Base-by-base conservation (phyloP, 1,140 invertebrate species). In the Macrobrachium nipponense region DNA sequence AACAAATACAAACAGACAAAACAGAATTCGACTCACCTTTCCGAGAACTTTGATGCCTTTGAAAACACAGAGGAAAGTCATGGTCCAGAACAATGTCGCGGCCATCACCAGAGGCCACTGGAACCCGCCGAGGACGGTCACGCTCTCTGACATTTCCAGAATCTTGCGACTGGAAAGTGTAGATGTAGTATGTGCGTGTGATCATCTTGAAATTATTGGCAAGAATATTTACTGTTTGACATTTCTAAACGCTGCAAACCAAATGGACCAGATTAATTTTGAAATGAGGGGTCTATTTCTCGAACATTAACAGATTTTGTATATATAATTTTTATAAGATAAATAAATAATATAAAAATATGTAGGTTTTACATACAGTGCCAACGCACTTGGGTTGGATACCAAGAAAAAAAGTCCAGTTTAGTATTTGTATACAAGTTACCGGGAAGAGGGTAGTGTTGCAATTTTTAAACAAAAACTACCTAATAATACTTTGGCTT, bases 131-230 rank as follows among this genome's bases (percentile, higher is more conserved):
- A 97, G 92, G 87, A 96, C 92, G 82, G 97, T 95, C 23, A 97
- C 95, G 5, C 96, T 96, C 18, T 93, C 92, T 0, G 96, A 96
- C 79, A 98, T 97, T 92, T 96, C 95, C 62, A 98, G 93, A 10
- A 96, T 96, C 90, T 95, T 94, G 86, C 96, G 95, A 91, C 97
- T 98, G 90, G 86, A 93, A 90, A 87, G 84, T 36, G 68, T 17
- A 62, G 72, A 66, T 82, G 36, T 18, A n/a, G 5, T n/a, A 23
- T n/a, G 58, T 23, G 2, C 5, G 36, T n/a, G 14, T 23, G 2
- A 61, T n/a, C 7, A 8, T 36, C 27, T 23, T n/a, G 60, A 14
- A 23, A 20, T 18, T n/a, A 6, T 27, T 27, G 20, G 60, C 7
- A 8, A 36, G 18, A 44, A n/a, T 43, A 11, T 23, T 27, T 51